Evolutionary conservation across 2,113 vertebrate species (phyloP), one percentile per base, ranked within the genome.

Genomic region (Ammodytes marinus): DNA sequence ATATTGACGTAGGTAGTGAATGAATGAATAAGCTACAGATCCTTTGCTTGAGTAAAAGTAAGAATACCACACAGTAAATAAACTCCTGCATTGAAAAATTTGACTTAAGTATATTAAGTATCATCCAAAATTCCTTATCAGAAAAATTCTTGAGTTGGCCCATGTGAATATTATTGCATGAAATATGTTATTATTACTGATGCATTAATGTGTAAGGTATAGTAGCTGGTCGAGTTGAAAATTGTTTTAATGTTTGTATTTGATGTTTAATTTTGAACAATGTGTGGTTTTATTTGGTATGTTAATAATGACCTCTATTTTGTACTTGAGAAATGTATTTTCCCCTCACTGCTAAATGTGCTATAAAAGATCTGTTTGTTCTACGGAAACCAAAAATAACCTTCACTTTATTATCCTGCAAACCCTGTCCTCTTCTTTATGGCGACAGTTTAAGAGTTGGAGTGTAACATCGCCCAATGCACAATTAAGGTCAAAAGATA

Each of bases 401-500:
- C 13, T 75, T 68, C 14, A 69, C 15, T 80, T 65, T 80, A 59
- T 88, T 82, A 64, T 77, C 9, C 45, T 69, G 19, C 40, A 74
- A 79, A 85, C 54, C 77, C 46, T 69, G 50, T 83, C 19, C 50
- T 78, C 27, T 67, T 84, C 60, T 70, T 79, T 79, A 45, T 80
- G 70, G 69, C 43, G 79, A 82, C 82, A 49, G 63, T 68, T 76
- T 61, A 71, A 85, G 70, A 72, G 74, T 77, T 47, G 35, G 1
- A 66, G 39, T 81, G 14, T 71, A 50, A 81, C 77, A 59, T 59
- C 17, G 49, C 63, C 46, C n/a, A 17, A 61, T 65, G 53, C 86
- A 74, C 69, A 84, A 73, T 77, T 49, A 79, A 17, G 53, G 49
- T 77, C 75, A 80, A 71, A 80, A 76, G 77, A 86, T 82, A 82